Evolutionary conservation across 2,888 invertebrate genomes (phyloP).

Genomic region (Epinotia brunnichana): DNA sequence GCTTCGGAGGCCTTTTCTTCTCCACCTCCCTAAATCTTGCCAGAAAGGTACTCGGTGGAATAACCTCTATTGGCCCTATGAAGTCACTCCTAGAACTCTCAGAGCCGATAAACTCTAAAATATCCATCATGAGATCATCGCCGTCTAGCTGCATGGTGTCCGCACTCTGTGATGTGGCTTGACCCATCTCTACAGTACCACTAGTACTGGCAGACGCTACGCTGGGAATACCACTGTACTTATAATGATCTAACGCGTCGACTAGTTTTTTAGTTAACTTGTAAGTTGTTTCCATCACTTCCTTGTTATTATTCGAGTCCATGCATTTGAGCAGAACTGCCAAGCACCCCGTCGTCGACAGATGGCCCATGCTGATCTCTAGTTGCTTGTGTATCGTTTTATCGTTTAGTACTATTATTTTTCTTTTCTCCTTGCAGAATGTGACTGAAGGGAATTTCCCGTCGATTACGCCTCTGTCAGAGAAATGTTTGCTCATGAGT

Average conservation of each 20-base stretch:
- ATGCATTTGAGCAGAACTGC: constrained; percentile 86
- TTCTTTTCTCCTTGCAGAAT: constrained; percentile 88
- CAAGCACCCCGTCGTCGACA: constrained; percentile 86
- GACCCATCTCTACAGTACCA: background rate
- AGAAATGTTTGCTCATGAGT: constrained; percentile 82
- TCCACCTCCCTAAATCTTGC: constrained; percentile 62
- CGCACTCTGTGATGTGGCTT: background rate
- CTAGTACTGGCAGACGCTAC: background rate
- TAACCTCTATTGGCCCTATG: constrained; percentile 26
- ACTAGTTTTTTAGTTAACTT: constrained; percentile 76
- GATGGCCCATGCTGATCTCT: constrained; percentile 83
- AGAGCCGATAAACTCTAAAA: constrained; percentile 50
- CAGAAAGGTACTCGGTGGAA: constrained; percentile 57
- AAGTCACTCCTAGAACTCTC: background rate
- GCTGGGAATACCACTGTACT: constrained; percentile 60
- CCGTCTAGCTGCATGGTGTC: constrained; percentile 66
- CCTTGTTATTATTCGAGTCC: constrained; percentile 85
- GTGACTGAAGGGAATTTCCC: constrained; percentile 88
- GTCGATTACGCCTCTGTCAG: constrained; percentile 86
- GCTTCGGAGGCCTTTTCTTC: constrained; percentile 81
- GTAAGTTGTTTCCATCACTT: constrained; percentile 85
- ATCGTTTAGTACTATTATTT: constrained; percentile 87
- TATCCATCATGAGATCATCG: constrained; percentile 78
- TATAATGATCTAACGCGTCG: constrained; percentile 77
- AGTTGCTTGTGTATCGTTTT: constrained; percentile 84